Conservation (phyloP, 2,113 vertebrate genomes). For the Hypomesus transpacificus region DNA sequence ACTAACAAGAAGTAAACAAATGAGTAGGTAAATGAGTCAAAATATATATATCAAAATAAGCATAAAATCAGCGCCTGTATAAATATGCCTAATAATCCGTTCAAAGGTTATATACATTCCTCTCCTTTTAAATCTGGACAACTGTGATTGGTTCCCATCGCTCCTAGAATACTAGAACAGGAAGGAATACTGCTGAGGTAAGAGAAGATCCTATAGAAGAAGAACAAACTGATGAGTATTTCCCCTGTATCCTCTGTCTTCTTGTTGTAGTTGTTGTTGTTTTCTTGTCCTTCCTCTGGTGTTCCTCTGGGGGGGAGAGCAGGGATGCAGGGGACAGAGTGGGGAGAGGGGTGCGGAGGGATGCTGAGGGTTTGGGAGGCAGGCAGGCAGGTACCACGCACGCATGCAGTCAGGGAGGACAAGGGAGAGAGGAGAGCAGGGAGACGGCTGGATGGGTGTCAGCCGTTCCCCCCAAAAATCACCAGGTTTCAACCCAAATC, state of each 20-base stretch:
- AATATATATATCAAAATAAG: not conserved
- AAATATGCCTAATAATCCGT: not conserved
- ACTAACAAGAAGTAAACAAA: constrained; percentile 25
- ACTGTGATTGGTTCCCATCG: constrained; percentile 18
- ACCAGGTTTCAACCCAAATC: constrained; percentile 54
- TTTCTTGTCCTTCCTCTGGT: constrained; percentile 57
- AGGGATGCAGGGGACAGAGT: constrained; percentile 33
- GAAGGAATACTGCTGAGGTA: constrained; percentile 20
- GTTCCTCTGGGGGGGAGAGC: constrained; percentile 56
- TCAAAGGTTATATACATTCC: constrained; percentile 1
- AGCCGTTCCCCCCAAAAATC: not conserved
- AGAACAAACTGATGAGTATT: constrained; percentile 48
- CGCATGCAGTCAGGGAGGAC: constrained; percentile 44
- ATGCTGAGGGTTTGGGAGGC: constrained; percentile 41
- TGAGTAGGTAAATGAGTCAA: constrained; percentile 9
- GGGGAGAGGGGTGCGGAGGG: constrained; percentile 53
- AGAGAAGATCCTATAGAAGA: constrained; percentile 55
- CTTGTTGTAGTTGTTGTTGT: constrained; percentile 53
- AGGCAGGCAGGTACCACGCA: constrained; percentile 58
- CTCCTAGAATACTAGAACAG: constrained; percentile 15
- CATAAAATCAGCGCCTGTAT: constrained; percentile 21
- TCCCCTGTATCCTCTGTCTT: constrained; percentile 59
- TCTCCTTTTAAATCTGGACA: constrained; percentile 35
- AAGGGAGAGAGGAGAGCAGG: constrained; percentile 40
- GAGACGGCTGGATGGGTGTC: constrained; percentile 2